A percentile compares a stretch with the other conserved stretches of the same genome.
These are phyloP conservation scores for Theodoxus fluviatilis DNA, from an alignment of 2,888 invertebrate genomes.

Conservation along the genomic window DNA sequence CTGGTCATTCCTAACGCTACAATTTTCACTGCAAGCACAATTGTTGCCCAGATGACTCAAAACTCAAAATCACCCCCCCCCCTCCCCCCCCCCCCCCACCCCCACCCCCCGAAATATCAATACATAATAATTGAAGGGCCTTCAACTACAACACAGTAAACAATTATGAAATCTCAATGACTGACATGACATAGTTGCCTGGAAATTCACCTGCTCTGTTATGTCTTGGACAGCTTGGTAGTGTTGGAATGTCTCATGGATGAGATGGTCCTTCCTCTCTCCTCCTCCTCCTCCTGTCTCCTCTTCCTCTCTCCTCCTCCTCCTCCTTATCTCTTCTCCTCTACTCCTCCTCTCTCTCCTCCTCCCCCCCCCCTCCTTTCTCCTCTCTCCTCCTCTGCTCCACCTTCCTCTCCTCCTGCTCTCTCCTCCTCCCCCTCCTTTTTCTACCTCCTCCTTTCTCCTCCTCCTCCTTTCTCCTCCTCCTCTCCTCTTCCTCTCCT, in stretches of 20 bases:
- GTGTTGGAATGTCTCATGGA: no score
- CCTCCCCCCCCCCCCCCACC: background rate
- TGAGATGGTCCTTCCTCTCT: background rate
- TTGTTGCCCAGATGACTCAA: no score
- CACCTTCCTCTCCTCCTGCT: background rate
- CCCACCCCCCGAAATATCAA: background rate
- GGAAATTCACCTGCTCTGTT: no score
- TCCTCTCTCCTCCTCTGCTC: background rate
- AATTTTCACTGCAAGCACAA: no score
- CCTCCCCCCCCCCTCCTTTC: background rate
- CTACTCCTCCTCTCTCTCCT: background rate
- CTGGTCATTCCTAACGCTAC: no score
- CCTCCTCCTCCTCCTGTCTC: background rate
- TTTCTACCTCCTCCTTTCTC: background rate
- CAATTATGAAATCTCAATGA: no score
- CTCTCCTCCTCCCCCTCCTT: background rate
- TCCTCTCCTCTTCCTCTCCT: background rate
- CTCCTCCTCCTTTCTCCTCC: background rate
- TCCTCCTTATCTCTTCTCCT: background rate
- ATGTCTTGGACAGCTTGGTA: no score
- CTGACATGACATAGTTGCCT: no score
- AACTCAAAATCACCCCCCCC: no score
- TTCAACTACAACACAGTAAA: no score
- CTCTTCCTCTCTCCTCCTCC: background rate
- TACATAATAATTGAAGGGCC: no score